Evolutionary conservation across 2,113 vertebrate species (phyloP).

Genomic region (Pogona vitticeps): DNA sequence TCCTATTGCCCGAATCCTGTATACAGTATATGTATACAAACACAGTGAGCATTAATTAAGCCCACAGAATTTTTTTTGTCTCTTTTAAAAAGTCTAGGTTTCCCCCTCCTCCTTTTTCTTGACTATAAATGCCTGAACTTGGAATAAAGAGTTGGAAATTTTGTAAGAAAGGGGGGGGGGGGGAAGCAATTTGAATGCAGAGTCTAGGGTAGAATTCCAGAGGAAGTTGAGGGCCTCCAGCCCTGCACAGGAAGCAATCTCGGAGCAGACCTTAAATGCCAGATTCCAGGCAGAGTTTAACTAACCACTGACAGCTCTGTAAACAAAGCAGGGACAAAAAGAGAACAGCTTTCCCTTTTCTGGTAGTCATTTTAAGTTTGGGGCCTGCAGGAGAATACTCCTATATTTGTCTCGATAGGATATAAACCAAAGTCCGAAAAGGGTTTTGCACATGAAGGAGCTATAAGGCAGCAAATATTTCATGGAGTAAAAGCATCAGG

Average conservation of each 20-base stretch:
- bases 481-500: constrained; percentile 71
- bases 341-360: constrained; percentile 82
- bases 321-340: constrained; percentile 81
- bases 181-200: constrained; percentile 55
- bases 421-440: constrained; percentile 61
- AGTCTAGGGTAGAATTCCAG: constrained; percentile 73
- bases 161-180: constrained; percentile 14
- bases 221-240: constrained; percentile 80
- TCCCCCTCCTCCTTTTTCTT: not conserved
- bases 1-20: not conserved
- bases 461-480: constrained; percentile 70
- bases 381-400: constrained; percentile 78
- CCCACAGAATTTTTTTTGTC: constrained; percentile 32
- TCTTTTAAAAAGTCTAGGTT: not conserved
- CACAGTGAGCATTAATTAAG: not conserved
- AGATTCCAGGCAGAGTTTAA: constrained; percentile 86
- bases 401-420: constrained; percentile 72
- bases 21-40: not conserved
- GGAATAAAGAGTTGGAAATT: constrained; percentile 60
- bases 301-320: constrained; percentile 86
- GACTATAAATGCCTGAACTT: constrained; percentile 5
- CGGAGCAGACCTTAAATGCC: constrained; percentile 80
- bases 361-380: constrained; percentile 81
- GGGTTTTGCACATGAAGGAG: constrained; percentile 71
- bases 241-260: constrained; percentile 83